Conservation (phyloP, 35 echinoderm and acorn worm species). For the Diadema setosum region DNA sequence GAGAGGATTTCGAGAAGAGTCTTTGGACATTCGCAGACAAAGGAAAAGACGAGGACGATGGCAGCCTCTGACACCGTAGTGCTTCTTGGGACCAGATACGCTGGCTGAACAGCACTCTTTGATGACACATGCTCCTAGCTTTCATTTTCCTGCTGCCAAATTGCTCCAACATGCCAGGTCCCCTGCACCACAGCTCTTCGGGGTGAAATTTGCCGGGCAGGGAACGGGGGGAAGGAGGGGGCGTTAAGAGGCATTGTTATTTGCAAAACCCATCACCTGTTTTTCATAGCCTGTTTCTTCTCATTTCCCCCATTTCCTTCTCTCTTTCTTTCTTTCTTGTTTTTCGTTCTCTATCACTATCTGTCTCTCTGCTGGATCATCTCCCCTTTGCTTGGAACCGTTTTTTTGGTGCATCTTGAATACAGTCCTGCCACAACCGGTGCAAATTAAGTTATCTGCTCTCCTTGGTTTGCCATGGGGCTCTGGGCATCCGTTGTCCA, state of each 20-base stretch:
- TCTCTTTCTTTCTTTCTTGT: not conserved
- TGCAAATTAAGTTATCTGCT: not conserved
- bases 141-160: conserved; percentile 4
- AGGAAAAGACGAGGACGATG: too few relatives aligned
- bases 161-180: not conserved
- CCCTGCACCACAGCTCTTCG: not conserved
- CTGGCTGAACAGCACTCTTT: too few relatives aligned
- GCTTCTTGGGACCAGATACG: too few relatives aligned
- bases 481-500: too few relatives aligned
- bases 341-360: not conserved
- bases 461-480: too few relatives aligned
- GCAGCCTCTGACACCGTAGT: too few relatives aligned
- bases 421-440: not conserved
- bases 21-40: too few relatives aligned
- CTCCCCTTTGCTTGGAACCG: too few relatives aligned
- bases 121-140: conserved; percentile 10
- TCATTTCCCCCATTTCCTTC: not conserved
- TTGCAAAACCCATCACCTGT: conserved; percentile 2
- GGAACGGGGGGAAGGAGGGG: conserved; percentile 3
- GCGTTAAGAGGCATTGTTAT: not conserved
- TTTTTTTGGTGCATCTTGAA: not conserved
- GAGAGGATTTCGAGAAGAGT: too few relatives aligned
- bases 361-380: too few relatives aligned
- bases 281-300: conserved; percentile 9
- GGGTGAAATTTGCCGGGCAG: too few relatives aligned